Evolutionary conservation across 1,140 invertebrate species (phyloP).

Genomic region (Paraescarpia echinospica): DNA sequence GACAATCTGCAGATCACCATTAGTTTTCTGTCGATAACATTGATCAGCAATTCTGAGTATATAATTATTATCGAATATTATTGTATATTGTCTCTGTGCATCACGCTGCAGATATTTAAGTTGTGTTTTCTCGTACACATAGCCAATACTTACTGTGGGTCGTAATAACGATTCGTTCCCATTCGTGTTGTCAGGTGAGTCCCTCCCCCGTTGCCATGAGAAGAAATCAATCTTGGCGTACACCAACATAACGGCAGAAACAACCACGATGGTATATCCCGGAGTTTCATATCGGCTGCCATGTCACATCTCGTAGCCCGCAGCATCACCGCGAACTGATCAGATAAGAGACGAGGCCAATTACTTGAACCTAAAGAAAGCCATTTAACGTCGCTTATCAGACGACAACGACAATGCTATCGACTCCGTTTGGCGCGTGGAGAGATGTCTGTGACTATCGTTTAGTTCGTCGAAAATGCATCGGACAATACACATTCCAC

Average conservation of each 20-base stretch:
- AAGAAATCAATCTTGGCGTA: not conserved
- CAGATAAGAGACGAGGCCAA: not conserved
- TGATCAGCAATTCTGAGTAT: not conserved
- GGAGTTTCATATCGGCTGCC: not conserved
- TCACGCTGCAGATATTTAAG: not conserved
- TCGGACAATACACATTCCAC: not conserved
- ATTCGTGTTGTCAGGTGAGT: too few species aligned
- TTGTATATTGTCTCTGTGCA: too few species aligned
- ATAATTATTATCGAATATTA: too few species aligned
- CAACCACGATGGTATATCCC: not conserved
- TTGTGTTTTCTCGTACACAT: not conserved
- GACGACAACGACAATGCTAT: not conserved
- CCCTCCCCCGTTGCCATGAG: not conserved
- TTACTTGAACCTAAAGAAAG: not conserved
- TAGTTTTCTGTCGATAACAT: not conserved
- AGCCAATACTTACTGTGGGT: not conserved
- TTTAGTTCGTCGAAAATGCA: not conserved
- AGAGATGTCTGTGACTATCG: not conserved
- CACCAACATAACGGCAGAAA: not conserved
- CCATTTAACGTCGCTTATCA: not conserved
- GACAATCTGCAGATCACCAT: not conserved
- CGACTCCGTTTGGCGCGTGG: too few species aligned
- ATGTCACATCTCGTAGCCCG: not conserved
- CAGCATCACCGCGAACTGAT: not conserved
- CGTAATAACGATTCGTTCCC: not conserved